Evolutionary conservation across 2,888 invertebrate species (phyloP).

Genomic region (Xanthorhoe designata): DNA sequence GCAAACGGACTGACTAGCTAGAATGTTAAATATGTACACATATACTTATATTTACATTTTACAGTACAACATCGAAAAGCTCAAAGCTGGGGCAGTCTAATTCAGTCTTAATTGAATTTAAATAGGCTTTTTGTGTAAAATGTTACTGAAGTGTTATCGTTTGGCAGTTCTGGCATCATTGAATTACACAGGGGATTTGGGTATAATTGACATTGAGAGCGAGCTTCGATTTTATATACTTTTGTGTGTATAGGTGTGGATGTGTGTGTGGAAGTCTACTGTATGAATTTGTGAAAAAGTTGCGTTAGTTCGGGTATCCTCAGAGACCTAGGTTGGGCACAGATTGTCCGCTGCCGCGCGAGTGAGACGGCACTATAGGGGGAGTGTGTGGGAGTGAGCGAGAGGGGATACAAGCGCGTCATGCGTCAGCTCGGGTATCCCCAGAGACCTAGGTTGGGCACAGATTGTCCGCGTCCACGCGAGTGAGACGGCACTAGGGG

Average conservation of each 20-base stretch:
- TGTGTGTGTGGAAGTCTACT: neutral
- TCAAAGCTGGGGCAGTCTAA: constrained; percentile 37
- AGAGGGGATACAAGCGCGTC: constrained; percentile 26
- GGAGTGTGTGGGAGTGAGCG: constrained; percentile 86
- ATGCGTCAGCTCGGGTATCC: constrained; percentile 37
- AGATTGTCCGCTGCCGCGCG: constrained; percentile 90
- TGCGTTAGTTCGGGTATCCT: constrained; percentile 33
- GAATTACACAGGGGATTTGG: neutral
- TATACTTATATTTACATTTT: constrained; percentile 21
- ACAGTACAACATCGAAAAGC: constrained; percentile 45
- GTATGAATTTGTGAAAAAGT: neutral
- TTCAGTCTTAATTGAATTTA: constrained; percentile 39
- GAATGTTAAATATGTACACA: constrained; percentile 12
- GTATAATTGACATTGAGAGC: neutral
- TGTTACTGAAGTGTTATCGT: neutral
- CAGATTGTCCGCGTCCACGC: constrained; percentile 91
- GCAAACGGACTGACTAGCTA: neutral
- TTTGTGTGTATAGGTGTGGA: neutral
- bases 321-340: constrained; percentile 95
- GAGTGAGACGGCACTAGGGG: neutral
- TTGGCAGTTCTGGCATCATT: neutral
- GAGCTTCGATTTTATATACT: neutral
- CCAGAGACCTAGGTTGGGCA: constrained; percentile 94
- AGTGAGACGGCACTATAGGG: constrained; percentile 73
- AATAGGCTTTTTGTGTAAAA: constrained; percentile 16